Conservation (phyloP, 2,113 vertebrate genomes). For the Cavia aperea region DNA sequence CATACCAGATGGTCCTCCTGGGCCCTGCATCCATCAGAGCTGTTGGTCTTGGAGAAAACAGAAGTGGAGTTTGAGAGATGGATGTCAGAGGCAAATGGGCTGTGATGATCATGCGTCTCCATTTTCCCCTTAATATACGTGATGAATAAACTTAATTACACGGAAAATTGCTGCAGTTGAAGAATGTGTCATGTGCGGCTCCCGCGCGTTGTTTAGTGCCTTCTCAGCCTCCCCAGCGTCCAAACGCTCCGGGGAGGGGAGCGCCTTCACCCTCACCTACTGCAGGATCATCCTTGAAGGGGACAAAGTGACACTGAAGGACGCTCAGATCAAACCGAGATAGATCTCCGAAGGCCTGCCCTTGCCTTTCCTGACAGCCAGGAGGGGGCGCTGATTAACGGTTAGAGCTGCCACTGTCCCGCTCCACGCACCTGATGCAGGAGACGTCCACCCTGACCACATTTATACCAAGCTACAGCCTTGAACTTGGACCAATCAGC, state of each 20-base stretch:
- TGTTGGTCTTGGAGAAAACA: background rate
- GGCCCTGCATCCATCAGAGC: rapidly evolving
- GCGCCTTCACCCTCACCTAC: rapidly evolving
- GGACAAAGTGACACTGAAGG: background rate
- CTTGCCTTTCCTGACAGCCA: background rate
- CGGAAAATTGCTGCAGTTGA: slow-evolving; percentile 71
- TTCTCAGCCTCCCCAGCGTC: rapidly evolving
- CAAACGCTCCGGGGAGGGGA: background rate
- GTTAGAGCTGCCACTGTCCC: background rate
- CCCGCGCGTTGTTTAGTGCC: background rate
- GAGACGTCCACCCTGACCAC: background rate
- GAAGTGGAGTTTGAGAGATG: slow-evolving; percentile 19
- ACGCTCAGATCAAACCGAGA: rapidly evolving
- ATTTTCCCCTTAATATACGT: slow-evolving; percentile 71
- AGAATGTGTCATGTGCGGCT: slow-evolving; percentile 32
- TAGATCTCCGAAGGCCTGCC: background rate
- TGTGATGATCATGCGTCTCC: slow-evolving; percentile 65
- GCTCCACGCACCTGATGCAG: background rate
- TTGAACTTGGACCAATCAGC: background rate
- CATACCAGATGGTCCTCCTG: background rate
- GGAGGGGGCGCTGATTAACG: background rate
- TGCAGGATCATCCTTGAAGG: rapidly evolving
- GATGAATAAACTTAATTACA: slow-evolving; percentile 79
- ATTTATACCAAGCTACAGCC: background rate
- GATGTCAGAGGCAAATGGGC: slow-evolving; percentile 40